phyloP scores from a whole-genome alignment of 2,113 vertebrate genomes.

The Cranoglanis bouderius region DNA sequence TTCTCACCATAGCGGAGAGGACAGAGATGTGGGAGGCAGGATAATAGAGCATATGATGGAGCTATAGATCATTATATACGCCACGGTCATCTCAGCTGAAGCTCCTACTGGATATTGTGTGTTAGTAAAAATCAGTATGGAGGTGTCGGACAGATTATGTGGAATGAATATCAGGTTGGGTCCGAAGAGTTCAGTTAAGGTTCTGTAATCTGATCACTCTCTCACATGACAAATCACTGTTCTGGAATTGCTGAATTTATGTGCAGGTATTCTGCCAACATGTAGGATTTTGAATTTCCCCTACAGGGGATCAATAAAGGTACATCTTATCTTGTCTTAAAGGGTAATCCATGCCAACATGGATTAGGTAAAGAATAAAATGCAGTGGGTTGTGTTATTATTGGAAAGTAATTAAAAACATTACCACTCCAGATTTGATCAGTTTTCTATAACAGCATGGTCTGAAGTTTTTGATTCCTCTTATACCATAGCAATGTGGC shows the following conservation, averaged over 20 bases:
- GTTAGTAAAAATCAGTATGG: conserved; percentile 4
- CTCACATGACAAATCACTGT: not conserved
- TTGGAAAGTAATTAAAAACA: not conserved
- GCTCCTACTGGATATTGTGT: conserved; percentile 24
- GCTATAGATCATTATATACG: conserved; percentile 44
- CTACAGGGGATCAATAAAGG: too few relatives aligned
- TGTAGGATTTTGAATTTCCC: not conserved
- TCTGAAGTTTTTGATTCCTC: not conserved
- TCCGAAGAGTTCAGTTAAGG: conserved; percentile 25
- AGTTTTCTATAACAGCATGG: not conserved
- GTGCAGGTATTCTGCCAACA: not conserved
- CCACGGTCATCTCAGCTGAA: conserved; percentile 25
- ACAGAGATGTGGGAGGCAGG: conserved; percentile 26
- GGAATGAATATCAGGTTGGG: conserved; percentile 26
- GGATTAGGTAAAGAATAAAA: not conserved
- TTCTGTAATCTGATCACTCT: conserved; percentile 27
- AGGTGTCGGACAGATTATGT: conserved; percentile 9
- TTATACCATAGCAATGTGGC: not conserved
- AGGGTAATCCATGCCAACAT: not conserved
- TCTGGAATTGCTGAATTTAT: not conserved
- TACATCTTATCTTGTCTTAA: too few relatives aligned
- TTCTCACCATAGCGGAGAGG: conserved; percentile 1
- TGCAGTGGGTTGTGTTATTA: too few relatives aligned
- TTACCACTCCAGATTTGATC: not conserved
- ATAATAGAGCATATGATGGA: conserved; percentile 37